Evolutionary conservation across 2,113 vertebrate genomes (phyloP).

Genomic region (Ceratotherium simum): DNA sequence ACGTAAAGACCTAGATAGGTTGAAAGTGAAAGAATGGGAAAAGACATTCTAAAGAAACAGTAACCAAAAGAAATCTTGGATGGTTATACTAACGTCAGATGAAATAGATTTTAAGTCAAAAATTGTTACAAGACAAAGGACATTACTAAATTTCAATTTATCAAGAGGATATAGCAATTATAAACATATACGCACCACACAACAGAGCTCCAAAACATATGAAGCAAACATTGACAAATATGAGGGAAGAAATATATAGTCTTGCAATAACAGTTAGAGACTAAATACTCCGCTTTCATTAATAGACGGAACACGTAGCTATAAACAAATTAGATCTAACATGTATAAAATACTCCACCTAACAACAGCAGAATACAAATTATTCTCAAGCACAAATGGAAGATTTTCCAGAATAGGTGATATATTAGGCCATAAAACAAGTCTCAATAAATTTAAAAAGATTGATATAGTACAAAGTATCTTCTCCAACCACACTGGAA

Average conservation of each 20-base stretch:
- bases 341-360: neutral
- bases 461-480: neutral
- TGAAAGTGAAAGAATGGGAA: neutral
- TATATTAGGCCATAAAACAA: neutral
- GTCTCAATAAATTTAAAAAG: neutral
- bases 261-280: no score
- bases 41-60: neutral
- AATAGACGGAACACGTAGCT: neutral
- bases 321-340: neutral
- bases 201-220: neutral
- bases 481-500: neutral
- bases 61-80: neutral
- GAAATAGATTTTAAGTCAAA: neutral
- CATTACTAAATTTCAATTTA: neutral
- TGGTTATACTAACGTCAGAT: neutral
- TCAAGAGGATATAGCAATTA: neutral
- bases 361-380: neutral
- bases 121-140: neutral
- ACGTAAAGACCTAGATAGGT: neutral
- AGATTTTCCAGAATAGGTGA: neutral
- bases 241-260: neutral
- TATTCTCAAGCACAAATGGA: neutral
- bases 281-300: no score
- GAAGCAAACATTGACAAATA: neutral
- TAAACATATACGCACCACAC: neutral